phyloP scores from a whole-genome alignment of 2,797 vertebrate genomes.

The Petrocephalus schoutedeni region DNA sequence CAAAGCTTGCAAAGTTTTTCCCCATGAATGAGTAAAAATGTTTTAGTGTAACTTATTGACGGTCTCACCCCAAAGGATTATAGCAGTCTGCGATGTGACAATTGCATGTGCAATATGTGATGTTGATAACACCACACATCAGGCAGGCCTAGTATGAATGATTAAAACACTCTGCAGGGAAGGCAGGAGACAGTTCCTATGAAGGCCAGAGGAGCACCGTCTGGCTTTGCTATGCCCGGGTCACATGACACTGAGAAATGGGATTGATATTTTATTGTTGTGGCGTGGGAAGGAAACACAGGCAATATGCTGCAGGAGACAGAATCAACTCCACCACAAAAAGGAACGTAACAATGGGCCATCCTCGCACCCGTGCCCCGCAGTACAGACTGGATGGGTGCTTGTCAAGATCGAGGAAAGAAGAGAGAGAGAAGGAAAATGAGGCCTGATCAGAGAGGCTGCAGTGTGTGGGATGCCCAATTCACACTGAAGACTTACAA shows the following conservation, averaged over 20 bases:
- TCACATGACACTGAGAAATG: constrained; percentile 45
- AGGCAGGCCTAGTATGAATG: background rate
- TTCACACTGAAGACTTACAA: background rate
- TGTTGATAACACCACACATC: background rate
- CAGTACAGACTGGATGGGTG: background rate
- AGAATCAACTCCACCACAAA: constrained; percentile 42
- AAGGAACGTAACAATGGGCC: constrained; percentile 38
- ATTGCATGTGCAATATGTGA: background rate
- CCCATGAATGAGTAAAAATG: background rate
- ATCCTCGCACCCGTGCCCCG: background rate
- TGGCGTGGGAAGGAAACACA: constrained; percentile 55
- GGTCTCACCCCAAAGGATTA: background rate
- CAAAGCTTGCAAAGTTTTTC: background rate
- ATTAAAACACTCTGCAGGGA: background rate
- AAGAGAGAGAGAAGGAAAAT: background rate
- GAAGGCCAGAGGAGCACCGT: background rate
- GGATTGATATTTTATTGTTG: constrained; percentile 58
- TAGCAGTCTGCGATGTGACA: background rate
- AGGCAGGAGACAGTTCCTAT: background rate
- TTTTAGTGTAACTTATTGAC: background rate
- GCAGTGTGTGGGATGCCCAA: background rate
- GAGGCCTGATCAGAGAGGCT: background rate
- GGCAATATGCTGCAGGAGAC: constrained; percentile 50
- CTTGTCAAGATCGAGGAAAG: background rate
- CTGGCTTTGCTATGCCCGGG: background rate